Percentiles rank a stretch among this genome's conserved stretches.
These are phyloP conservation scores for Ictidomys tridecemlineatus DNA, from an alignment of 2,113 vertebrate species.

Conservation along the genomic window DNA sequence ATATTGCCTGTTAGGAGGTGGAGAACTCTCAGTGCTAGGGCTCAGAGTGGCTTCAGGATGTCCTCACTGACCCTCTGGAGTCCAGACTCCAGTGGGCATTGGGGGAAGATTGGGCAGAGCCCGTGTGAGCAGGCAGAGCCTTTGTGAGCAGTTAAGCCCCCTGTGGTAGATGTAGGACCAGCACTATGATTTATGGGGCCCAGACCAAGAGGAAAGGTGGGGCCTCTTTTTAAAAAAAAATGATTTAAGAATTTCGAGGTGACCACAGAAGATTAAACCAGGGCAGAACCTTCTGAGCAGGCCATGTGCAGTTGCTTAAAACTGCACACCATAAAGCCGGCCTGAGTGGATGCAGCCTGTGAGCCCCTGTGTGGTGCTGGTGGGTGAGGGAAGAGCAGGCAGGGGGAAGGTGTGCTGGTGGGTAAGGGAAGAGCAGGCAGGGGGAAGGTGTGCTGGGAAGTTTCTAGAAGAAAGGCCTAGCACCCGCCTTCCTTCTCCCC, in stretches of 20 bases:
- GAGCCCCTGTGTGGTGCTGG: not conserved
- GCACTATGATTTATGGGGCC: not conserved
- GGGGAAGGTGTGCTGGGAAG: not conserved
- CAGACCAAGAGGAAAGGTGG: not conserved
- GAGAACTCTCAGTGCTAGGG: not conserved
- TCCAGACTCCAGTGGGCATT: not conserved
- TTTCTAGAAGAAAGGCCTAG: not conserved
- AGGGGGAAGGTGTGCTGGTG: too few relatives aligned
- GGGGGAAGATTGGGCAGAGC: not conserved
- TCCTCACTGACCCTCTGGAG: accelerated
- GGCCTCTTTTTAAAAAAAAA: not conserved
- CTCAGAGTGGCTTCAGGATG: accelerated
- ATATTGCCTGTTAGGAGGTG: not conserved
- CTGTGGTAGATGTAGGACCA: not conserved
- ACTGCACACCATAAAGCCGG: accelerated
- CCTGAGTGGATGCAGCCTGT: accelerated
- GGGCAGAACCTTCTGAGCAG: not conserved
- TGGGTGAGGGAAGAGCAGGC: too few relatives aligned
- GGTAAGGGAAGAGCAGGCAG: too few relatives aligned
- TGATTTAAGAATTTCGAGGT: not conserved
- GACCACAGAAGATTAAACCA: not conserved
- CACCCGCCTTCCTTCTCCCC: too few relatives aligned
- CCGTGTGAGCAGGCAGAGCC: accelerated
- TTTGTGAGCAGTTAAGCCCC: not conserved
- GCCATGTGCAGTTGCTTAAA: accelerated